phyloP scores from a whole-genome alignment of 2,888 invertebrate species.

The Steinernema scapterisci region DNA sequence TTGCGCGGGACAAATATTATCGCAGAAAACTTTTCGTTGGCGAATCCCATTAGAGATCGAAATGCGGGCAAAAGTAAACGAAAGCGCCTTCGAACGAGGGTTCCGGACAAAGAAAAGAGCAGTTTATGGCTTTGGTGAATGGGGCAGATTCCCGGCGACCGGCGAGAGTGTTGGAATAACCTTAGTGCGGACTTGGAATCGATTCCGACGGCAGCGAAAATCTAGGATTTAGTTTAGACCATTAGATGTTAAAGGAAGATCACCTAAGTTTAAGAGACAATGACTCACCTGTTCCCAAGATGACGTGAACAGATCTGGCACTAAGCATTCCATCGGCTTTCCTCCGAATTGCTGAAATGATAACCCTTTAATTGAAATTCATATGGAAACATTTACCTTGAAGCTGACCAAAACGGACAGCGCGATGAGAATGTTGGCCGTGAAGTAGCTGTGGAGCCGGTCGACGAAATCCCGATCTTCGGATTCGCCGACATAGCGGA shows the following conservation, averaged over 20 bases:
- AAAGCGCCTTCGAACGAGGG: neutral
- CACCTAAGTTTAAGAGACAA: neutral
- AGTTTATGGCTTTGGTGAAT: neutral
- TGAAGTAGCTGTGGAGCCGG: constrained; percentile 64
- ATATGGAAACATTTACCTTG: constrained; percentile 46
- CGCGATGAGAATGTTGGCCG: constrained; percentile 64
- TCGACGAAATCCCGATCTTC: constrained; percentile 66
- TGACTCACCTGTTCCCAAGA: constrained; percentile 63
- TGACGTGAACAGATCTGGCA: constrained; percentile 63
- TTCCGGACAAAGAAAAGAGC: neutral
- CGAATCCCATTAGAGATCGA: constrained; percentile 27
- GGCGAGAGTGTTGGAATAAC: neutral
- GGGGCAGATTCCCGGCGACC: neutral
- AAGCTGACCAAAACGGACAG: constrained; percentile 64
- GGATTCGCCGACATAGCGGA: constrained; percentile 63
- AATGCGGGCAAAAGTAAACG: constrained; percentile 8
- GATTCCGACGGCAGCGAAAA: too few species aligned
- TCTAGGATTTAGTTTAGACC: too few species aligned
- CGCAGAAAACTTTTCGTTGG: neutral
- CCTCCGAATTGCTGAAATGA: constrained; percentile 64
- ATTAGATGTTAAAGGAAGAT: neutral
- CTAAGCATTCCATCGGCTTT: constrained; percentile 64
- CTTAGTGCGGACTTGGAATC: neutral
- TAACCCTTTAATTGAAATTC: neutral
- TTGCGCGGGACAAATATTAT: constrained; percentile 15